These are phyloP conservation scores for Pantherophis alleghaniensis DNA, from an alignment of 2,797 vertebrate species.

Conservation along the genomic window DNA sequence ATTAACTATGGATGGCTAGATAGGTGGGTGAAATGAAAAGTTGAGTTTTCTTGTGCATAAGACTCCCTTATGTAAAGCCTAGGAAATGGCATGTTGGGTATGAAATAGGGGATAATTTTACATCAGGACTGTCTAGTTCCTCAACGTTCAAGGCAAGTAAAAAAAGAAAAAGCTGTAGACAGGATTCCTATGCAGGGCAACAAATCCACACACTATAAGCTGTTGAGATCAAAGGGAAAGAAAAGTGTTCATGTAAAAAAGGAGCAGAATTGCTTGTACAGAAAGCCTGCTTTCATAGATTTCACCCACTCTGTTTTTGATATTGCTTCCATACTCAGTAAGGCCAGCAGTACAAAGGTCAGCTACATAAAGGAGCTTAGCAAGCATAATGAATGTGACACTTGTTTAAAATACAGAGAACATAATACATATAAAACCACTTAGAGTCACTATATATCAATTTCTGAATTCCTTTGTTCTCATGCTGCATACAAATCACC, in stretches of 20 bases:
- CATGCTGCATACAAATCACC: not conserved
- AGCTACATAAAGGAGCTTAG: conserved; percentile 18
- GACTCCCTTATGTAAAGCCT: not conserved
- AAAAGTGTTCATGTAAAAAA: not conserved
- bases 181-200: not conserved
- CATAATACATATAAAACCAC: conserved; percentile 17
- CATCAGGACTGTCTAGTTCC: not conserved
- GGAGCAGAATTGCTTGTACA: not conserved
- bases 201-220: not conserved
- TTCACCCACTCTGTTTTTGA: conserved; percentile 6
- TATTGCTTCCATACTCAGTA: conserved; percentile 14
- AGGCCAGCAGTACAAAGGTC: conserved; percentile 14
- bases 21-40: not conserved
- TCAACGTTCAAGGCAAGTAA: not conserved
- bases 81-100: not conserved
- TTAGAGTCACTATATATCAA: conserved; percentile 18
- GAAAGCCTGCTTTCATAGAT: conserved; percentile 2
- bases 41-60: not conserved
- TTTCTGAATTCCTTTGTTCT: conserved; percentile 26
- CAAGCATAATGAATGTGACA: conserved; percentile 17
- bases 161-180: not conserved
- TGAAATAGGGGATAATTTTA: not conserved
- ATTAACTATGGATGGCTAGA: not conserved
- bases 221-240: not conserved
- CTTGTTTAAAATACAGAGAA: conserved; percentile 32